Evolutionary conservation across 2,113 vertebrate species (phyloP), one percentile per base, ranked within the genome.

Genomic region (Mixornis gularis): DNA sequence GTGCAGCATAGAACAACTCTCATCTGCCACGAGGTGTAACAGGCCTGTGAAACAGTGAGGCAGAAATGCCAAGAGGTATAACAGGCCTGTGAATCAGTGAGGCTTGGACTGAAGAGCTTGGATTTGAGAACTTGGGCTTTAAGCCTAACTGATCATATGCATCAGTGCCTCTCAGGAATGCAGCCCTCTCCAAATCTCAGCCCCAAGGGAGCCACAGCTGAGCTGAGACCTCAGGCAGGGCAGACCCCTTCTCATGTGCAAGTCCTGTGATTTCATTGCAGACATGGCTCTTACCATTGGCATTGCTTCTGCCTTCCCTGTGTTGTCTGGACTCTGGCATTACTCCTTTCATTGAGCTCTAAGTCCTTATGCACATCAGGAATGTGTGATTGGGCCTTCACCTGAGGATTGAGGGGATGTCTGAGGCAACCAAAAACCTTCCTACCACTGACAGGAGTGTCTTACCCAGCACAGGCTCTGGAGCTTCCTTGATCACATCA

Each of bases 81-180:
- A 48, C 41, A 89, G 58, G 66, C 51, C 59, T 52, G 58, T 72
- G 81, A 92, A 91, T 82, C 51, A 65, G 58, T 53, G 78, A 91
- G 71, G 40, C 68, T 92, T 63, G 78, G 71, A 27, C 43, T 55
- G 82, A 56, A 80, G 68, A 70, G 24, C 59, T 77, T 95, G 93
- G 68, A 68, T 86, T 83, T 46, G 63, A 69, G 64, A 76, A 15
- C 58, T 43, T 7, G 3, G 79, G 90, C 79, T 87, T 87, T 84
- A 48, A 92, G 87, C 76, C 79, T 92, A 77, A 53, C 53, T 89
- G 62, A 64, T 90, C 71, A 44, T 78, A 80, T 41, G 88, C 69
- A 72, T 80, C 60, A 36, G 43, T 78, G 69, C 82, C 76, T 80
- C 88, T 78, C 27, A 68, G 92, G 93, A 94, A 94, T 93, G 90